phyloP scores from a whole-genome alignment of 2,888 invertebrate genomes.

The Protodeltote pygarga region DNA sequence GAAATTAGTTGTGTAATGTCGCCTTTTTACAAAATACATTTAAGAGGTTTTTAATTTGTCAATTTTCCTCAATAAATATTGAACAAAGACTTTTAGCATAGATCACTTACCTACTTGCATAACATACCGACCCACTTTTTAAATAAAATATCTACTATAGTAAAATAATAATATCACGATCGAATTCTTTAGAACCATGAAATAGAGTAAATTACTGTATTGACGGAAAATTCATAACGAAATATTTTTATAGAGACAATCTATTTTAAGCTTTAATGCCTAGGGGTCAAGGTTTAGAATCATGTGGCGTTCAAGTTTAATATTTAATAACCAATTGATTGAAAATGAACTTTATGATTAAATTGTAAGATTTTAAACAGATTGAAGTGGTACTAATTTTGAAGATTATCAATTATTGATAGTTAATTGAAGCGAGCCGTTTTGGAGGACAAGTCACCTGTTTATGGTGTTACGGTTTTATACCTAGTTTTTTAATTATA shows the following conservation, averaged over 20 bases:
- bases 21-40: no score
- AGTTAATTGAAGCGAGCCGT: constrained; percentile 19
- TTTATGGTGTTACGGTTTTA: constrained; percentile 3
- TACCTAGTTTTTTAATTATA: neutral
- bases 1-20: no score
- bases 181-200: constrained; percentile 30
- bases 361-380: no score
- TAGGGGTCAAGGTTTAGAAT: neutral
- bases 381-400: constrained; percentile 6
- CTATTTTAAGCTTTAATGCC: neutral
- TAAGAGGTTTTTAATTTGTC: neutral
- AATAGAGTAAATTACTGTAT: constrained; percentile 32
- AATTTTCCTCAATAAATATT: no score
- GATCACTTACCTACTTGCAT: neutral
- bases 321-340: neutral
- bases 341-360: constrained; percentile 5
- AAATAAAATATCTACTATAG: neutral
- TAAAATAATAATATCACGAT: neutral
- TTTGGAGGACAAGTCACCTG: constrained; percentile 36
- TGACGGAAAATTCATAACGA: constrained; percentile 9
- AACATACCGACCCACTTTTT: constrained; percentile 12
- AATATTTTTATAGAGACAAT: neutral
- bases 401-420: constrained; percentile 38
- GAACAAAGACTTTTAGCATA: neutral
- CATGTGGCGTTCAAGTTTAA: neutral